Evolutionary conservation across 2,113 vertebrate genomes (phyloP).

Genomic region (Cyanistes caeruleus): DNA sequence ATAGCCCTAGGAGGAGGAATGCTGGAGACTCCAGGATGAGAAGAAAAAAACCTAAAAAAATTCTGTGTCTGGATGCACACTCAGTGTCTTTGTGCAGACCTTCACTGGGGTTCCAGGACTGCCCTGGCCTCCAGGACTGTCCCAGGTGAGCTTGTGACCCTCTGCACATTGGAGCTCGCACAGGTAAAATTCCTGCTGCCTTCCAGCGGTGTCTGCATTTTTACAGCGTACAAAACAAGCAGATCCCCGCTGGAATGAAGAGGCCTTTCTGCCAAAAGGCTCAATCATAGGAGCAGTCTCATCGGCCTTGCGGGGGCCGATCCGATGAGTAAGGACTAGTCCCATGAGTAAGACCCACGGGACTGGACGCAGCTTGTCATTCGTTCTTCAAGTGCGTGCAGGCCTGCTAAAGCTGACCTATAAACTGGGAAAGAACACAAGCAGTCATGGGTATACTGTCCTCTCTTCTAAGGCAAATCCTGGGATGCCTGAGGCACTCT

Average conservation of each 20-base stretch:
- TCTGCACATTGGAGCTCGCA: fast-evolving
- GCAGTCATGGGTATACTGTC: background rate
- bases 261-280: slow-evolving; percentile 1
- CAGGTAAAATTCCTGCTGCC: background rate
- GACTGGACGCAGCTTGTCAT: slow-evolving; percentile 41
- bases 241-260: background rate
- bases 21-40: background rate
- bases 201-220: background rate
- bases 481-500: background rate
- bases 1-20: background rate
- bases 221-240: background rate
- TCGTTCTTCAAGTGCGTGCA: slow-evolving; percentile 13
- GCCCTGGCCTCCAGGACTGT: background rate
- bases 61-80: background rate
- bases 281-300: background rate
- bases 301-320: background rate
- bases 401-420: slow-evolving; percentile 48
- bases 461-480: background rate
- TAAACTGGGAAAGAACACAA: background rate
- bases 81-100: background rate
- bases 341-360: slow-evolving; percentile 48
- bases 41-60: background rate
- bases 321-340: slow-evolving; percentile 17
- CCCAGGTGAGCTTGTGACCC: background rate
- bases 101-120: background rate